Conservation (phyloP, 2,113 vertebrate genomes). For the Forbesichthys papilliferus region DNA sequence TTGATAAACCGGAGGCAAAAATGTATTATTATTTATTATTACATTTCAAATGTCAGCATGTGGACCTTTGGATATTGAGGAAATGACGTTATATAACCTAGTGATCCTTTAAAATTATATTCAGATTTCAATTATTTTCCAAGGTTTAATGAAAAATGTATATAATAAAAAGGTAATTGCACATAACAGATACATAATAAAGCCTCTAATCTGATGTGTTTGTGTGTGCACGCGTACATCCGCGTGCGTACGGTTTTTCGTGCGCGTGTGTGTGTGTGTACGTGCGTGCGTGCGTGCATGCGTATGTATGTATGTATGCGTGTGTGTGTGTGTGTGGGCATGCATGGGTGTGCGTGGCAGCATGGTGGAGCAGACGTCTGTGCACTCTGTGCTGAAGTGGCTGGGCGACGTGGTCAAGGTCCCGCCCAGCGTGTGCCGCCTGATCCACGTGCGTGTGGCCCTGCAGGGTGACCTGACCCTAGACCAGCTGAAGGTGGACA, state of each 20-base stretch:
- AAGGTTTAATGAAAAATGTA: background rate
- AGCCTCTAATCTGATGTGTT: background rate
- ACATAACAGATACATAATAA: too few relatives aligned
- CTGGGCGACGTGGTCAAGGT: slow-evolving; percentile 20
- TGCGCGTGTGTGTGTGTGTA: background rate
- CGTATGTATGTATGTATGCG: background rate
- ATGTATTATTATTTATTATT: too few relatives aligned
- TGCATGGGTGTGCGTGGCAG: slow-evolving; percentile 26
- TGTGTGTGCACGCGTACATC: background rate
- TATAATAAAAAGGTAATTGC: background rate
- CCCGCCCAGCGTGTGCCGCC: slow-evolving; percentile 32
- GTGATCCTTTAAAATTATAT: background rate
- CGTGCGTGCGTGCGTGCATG: background rate
- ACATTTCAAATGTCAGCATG: too few relatives aligned
- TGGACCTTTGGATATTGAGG: too few relatives aligned
- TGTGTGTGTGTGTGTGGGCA: slow-evolving; percentile 2
- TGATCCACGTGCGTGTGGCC: slow-evolving; percentile 44
- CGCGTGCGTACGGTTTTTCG: background rate
- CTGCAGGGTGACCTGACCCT: slow-evolving; percentile 4
- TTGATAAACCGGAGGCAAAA: too few relatives aligned
- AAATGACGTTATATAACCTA: too few relatives aligned
- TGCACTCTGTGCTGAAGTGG: slow-evolving; percentile 50
- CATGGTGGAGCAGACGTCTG: slow-evolving; percentile 56
- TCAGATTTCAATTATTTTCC: too few relatives aligned
- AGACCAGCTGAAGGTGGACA: slow-evolving; percentile 52